A percentile compares a stretch with the other conserved stretches of the same genome.
phyloP scores from a whole-genome alignment of 2,113 vertebrate species.

The Romanogobio albipinnatus region DNA sequence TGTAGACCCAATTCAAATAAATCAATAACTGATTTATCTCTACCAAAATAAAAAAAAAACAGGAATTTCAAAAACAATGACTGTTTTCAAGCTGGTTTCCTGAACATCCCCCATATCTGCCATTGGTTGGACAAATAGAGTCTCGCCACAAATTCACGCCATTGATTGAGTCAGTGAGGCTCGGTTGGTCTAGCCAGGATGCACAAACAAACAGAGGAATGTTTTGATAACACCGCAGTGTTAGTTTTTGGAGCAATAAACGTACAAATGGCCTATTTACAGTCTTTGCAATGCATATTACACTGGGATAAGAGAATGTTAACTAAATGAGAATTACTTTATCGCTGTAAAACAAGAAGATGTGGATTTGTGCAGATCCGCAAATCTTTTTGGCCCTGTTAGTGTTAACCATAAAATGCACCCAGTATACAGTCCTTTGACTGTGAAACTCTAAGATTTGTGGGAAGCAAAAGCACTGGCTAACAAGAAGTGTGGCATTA shows the following conservation, averaged over 20 bases:
- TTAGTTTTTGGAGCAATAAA: constrained; percentile 3
- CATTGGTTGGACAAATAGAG: neutral
- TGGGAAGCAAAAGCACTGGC: constrained; percentile 58
- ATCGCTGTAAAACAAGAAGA: neutral
- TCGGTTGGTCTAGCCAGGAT: neutral
- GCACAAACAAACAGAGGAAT: neutral
- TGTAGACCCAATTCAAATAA: neutral
- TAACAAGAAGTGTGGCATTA: constrained; percentile 72
- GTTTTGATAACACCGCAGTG: neutral
- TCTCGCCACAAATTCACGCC: neutral
- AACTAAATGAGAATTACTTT: neutral
- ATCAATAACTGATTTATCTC: no score
- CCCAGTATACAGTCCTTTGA: constrained; percentile 5
- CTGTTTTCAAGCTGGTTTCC: neutral
- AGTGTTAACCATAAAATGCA: constrained; percentile 23
- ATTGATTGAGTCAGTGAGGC: neutral
- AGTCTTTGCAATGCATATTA: neutral
- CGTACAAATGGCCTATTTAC: neutral
- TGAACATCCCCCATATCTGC: neutral
- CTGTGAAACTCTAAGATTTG: constrained; percentile 49
- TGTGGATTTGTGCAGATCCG: neutral
- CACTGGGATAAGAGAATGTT: neutral
- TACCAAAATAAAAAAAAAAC: neutral
- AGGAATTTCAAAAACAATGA: no score
- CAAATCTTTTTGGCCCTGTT: neutral